Percentiles rank a stretch among this genome's conserved stretches.
Evolutionary conservation across 2,797 vertebrate species (phyloP).

Genomic region (Lutjanus argentimaculatus): DNA sequence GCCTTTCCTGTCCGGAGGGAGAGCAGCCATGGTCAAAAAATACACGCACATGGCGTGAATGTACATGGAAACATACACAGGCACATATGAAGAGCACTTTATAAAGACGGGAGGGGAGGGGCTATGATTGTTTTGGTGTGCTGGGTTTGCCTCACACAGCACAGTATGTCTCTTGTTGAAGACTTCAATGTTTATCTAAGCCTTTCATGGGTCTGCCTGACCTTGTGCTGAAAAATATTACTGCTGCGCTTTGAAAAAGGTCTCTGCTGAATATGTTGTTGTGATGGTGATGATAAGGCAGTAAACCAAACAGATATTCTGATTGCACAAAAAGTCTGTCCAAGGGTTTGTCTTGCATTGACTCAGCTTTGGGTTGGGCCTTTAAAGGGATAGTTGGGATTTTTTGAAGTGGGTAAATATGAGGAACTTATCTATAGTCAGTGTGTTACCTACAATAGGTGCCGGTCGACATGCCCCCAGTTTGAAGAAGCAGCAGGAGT

Average conservation of each 20-base stretch:
- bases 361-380: slow-evolving; percentile 10
- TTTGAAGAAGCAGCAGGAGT: too few relatives aligned
- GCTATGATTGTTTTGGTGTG: slow-evolving; percentile 18
- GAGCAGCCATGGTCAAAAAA: slow-evolving; percentile 17
- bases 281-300: slow-evolving; percentile 10
- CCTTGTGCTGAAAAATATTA: slow-evolving; percentile 22
- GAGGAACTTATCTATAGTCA: too few relatives aligned
- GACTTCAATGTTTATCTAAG: slow-evolving; percentile 18
- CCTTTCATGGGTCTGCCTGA: slow-evolving; percentile 26
- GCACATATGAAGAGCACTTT: not conserved
- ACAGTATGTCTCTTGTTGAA: not conserved
- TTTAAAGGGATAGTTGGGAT: not conserved
- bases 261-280: slow-evolving; percentile 23
- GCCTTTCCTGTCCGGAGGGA: slow-evolving; percentile 20
- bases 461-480: too few relatives aligned
- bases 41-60: slow-evolving; percentile 1
- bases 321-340: not conserved
- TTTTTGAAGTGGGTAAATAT: too few relatives aligned
- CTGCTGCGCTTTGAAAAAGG: slow-evolving; percentile 11
- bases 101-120: not conserved
- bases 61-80: not conserved
- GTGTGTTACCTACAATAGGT: too few relatives aligned
- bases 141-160: slow-evolving; percentile 3
- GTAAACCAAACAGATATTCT: not conserved
- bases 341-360: slow-evolving; percentile 21